Base-by-base conservation (phyloP, 2,797 vertebrate genomes). In the Danio tinwini region DNA sequence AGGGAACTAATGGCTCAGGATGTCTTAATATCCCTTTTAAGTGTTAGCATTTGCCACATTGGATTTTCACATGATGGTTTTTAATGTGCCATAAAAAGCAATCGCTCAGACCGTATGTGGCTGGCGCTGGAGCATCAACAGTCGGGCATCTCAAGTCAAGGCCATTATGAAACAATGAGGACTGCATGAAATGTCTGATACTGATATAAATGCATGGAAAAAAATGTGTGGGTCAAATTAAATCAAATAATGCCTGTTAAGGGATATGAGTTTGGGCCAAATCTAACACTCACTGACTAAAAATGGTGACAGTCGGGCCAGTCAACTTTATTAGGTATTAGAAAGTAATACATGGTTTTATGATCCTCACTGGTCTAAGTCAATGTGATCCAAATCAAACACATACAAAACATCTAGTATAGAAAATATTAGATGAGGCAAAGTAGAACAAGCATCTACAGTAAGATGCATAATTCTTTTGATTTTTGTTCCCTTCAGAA, bases 11-110 rank as follows among this genome's bases (percentile, higher is more conserved):
- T 88, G 86, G 86, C 84, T 88, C 87, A 86, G 87, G 86, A 80
- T 85, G 84, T 80, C 85, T 90, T 91, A 77, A 92, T 90, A 89
- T 85, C 89, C 82, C 70, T 71, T 78, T 88, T 87, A 88, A 89
- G 89, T 88, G 89, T 74, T 90, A 89, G 89, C 85, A 86, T 74
- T 78, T 85, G 68, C 85, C 87, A 89, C 69, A 47, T 90, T 91
- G 87, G 85, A 88, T 88, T 89, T 90, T 44, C 67, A 85, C 88
- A 87, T 87, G 82, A 85, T 90, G 88, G 63, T 85, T 88, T 86
- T 83, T 88, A 90, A 91, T 87, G 81, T 64, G 86, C 88, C 86
- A 89, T 91, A 90, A 92, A 94, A 87, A 84, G 85, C 83, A 81
- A 59, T 86, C 81, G 86, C 86, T 90, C 81, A 87, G 88, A 87